phyloP scores from a whole-genome alignment of 2,888 invertebrate species.

The Epistrophe grossulariae region DNA sequence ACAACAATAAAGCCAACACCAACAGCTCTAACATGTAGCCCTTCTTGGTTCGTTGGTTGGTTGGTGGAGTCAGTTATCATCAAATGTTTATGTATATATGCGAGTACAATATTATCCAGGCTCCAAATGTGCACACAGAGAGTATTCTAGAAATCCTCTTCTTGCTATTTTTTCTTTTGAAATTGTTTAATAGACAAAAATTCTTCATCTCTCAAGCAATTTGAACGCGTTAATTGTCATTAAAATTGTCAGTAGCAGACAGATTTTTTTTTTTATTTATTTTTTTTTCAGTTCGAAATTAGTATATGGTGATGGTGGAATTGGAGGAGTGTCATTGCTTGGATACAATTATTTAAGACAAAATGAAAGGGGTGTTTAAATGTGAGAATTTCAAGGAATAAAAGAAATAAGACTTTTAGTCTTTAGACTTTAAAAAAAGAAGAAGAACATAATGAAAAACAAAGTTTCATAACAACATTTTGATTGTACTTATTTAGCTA shows the following conservation, averaged over 20 bases:
- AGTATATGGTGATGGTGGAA: background rate
- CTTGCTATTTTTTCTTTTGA: constrained; percentile 58
- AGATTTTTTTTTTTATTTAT: constrained; percentile 35
- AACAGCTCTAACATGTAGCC: constrained; percentile 10
- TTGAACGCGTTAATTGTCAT: constrained; percentile 74
- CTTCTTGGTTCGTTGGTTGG: constrained; percentile 15
- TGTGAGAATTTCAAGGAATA: background rate
- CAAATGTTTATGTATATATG: background rate
- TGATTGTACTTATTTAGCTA: background rate
- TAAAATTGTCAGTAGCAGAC: constrained; percentile 68
- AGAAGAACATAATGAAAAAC: background rate
- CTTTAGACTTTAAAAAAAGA: background rate
- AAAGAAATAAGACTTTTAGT: background rate
- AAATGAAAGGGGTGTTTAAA: constrained; percentile 24
- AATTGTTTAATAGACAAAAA: constrained; percentile 74
- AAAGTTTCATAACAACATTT: background rate
- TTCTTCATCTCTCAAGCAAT: constrained; percentile 68
- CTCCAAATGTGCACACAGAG: constrained; percentile 34
- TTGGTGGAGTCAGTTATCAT: constrained; percentile 14
- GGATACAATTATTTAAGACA: constrained; percentile 7
- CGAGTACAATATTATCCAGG: constrained; percentile 5
- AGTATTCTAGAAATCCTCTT: constrained; percentile 60
- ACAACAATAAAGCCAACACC: constrained; percentile 43
- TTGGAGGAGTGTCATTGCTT: constrained; percentile 14
- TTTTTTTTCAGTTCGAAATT: constrained; percentile 29